Percentiles rank a stretch among this genome's conserved stretches.
Conservation (phyloP, 35 echinoderm and acorn worm genomes). For the Heliocidaris tuberculata region DNA sequence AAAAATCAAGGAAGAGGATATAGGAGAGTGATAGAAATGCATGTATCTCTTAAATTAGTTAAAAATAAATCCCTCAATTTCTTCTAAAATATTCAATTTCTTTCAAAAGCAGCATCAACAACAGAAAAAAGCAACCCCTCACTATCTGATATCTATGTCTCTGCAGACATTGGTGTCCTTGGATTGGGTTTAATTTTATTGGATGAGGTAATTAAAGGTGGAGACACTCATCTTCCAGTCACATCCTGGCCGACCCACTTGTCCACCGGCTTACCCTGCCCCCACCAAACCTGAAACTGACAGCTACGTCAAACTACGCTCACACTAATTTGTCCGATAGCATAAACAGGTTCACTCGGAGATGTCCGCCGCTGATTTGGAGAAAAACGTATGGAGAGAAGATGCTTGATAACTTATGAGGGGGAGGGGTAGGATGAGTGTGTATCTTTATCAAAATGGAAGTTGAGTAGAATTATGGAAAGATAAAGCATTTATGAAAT, state of each 20-base stretch:
- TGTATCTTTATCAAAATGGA: not conserved
- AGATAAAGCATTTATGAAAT: too few species aligned
- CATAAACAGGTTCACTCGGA: slow-evolving; percentile 37
- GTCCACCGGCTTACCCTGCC: slow-evolving; percentile 47
- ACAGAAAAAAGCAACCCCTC: not conserved
- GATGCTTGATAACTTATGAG: too few species aligned
- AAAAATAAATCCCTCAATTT: not conserved
- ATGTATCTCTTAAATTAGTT: too few species aligned
- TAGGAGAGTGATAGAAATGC: too few species aligned
- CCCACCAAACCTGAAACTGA: slow-evolving; percentile 9
- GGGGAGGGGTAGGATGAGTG: not conserved
- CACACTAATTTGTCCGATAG: slow-evolving; percentile 38
- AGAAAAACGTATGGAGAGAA: not conserved
- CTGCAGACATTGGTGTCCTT: slow-evolving; percentile 13
- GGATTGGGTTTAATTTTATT: slow-evolving; percentile 42
- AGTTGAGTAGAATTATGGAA: too few species aligned
- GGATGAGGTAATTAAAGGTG: slow-evolving; percentile 40
- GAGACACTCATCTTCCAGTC: slow-evolving; percentile 34
- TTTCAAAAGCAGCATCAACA: not conserved
- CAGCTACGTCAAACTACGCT: slow-evolving; percentile 35
- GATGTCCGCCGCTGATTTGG: not conserved
- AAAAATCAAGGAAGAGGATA: too few species aligned
- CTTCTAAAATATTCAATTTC: not conserved
- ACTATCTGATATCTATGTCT: not conserved
- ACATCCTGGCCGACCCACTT: slow-evolving; percentile 44